Evolutionary conservation across 1,140 invertebrate genomes (phyloP).

Genomic region (Sipha flava): DNA sequence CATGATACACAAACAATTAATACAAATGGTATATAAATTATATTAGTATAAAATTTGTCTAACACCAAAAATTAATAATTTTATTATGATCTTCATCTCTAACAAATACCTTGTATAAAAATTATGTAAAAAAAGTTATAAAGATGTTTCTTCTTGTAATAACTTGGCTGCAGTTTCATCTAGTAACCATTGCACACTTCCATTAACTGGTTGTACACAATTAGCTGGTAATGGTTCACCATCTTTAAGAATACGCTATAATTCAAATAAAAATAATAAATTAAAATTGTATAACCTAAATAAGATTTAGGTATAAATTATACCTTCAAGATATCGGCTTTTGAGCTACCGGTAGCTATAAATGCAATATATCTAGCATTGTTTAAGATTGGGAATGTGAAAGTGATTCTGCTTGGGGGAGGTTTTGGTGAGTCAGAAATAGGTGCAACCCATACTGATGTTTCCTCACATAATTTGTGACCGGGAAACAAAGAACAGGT

Average conservation of each 20-base stretch:
- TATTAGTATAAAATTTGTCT: not conserved
- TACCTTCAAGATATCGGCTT: slow-evolving; percentile 85
- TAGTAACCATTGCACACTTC: slow-evolving; percentile 68
- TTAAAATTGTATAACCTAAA: not conserved
- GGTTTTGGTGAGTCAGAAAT: slow-evolving; percentile 94
- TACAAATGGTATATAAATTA: not conserved
- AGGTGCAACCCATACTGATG: slow-evolving; percentile 62
- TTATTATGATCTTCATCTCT: not conserved
- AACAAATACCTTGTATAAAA: not conserved
- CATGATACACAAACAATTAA: not conserved
- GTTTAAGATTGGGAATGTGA: slow-evolving; percentile 89
- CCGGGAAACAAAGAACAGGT: slow-evolving; percentile 95
- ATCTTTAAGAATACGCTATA: slow-evolving; percentile 62
- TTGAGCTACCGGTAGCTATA: slow-evolving; percentile 69
- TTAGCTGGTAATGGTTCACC: slow-evolving; percentile 64
- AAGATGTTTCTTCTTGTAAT: slow-evolving; percentile 31
- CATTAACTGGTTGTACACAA: slow-evolving; percentile 58
- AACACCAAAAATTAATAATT: not conserved
- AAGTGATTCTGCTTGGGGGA: slow-evolving; percentile 78
- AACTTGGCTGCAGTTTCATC: slow-evolving; percentile 59
- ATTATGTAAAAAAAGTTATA: not conserved
- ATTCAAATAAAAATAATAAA: slow-evolving; percentile 36
- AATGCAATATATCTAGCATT: slow-evolving; percentile 76
- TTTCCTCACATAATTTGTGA: slow-evolving; percentile 63
- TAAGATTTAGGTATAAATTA: slow-evolving; percentile 31